These are phyloP conservation scores for Peromyscus polionotus DNA, from an alignment of 2,113 vertebrate species.

Conservation along the genomic window DNA sequence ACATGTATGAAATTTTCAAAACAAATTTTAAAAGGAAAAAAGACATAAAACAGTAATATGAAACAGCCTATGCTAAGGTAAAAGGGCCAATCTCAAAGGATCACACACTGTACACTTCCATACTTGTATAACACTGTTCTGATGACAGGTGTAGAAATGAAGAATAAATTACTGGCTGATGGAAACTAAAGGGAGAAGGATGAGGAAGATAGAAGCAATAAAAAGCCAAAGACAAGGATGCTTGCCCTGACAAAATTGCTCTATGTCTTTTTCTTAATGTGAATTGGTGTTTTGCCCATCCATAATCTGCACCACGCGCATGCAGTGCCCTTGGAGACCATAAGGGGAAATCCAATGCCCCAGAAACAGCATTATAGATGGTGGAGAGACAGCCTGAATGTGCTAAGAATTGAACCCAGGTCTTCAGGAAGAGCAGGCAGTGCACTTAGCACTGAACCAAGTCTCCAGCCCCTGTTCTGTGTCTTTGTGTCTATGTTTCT, in stretches of 20 bases:
- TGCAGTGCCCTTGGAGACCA: background rate
- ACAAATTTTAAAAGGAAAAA: background rate
- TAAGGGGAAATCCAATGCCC: background rate
- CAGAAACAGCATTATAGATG: background rate
- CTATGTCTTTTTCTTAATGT: background rate
- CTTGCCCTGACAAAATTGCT: background rate
- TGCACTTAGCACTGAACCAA: background rate
- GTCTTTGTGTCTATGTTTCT: background rate
- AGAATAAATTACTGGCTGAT: background rate
- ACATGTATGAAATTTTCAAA: background rate
- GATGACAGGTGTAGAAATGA: background rate
- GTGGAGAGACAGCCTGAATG: background rate
- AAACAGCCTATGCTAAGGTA: background rate
- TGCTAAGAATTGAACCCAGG: background rate
- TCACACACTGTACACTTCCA: background rate
- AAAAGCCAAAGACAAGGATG: background rate
- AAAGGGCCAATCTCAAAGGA: constrained; percentile 8
- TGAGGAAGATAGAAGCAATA: background rate
- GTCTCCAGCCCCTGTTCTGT: background rate
- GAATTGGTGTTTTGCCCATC: background rate
- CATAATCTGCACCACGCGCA: background rate
- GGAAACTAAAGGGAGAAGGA: background rate
- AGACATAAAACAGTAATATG: background rate
- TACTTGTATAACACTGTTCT: background rate
- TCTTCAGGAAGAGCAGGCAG: background rate